Evolutionary conservation across 2,888 invertebrate genomes (phyloP), one percentile per base, ranked within the genome.

Genomic region (Philhelius pedissequus): DNA sequence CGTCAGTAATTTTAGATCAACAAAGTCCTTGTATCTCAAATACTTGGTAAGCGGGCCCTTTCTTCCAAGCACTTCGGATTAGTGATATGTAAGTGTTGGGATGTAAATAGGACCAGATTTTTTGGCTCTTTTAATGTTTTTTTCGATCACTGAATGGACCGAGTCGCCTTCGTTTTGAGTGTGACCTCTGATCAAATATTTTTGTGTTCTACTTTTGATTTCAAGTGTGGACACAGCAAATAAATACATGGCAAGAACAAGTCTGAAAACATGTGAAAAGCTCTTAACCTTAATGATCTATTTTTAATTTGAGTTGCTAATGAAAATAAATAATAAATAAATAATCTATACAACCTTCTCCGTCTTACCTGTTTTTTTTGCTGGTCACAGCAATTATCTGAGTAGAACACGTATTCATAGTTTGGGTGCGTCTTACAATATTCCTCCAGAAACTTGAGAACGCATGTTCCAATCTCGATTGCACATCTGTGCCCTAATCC

Each of bases 171-270:
- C 64, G 48, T 66, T 66, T 66, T 66, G 64, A 8, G 45, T 66
- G 30, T 66, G 32, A 45, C 64, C 64, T 66, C 48, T 2, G 54
- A 58, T 58, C 22, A 58, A 50, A 38, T 68, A 68, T 52, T 52
- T 58, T 15, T 45, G 45, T 20, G 70, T 56, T 20, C 56, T 70
- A 32, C 70, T 70, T 70, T 60, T 58, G 58, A 60, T 71, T 48
- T 45, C 13, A 11, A 58, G 58, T 70, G 56, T 70, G 32, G 58
- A 70, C 56, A 70, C 70, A 70, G 56, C 70, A 56, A 22, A 70
- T 45, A 70, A 70, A 56, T 48, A 70, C 56, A 70, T 45, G 30
- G 69, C 54, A 27, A 69, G 69, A 54, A 58, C 45, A 58, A 69
- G 43, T 56, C 69, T 69, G 43, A 70, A 56, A 70, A 70, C 56